These are phyloP conservation scores for Actinia equina DNA, from an alignment of 64 coral and sea anemone genomes.

Conservation along the genomic window DNA sequence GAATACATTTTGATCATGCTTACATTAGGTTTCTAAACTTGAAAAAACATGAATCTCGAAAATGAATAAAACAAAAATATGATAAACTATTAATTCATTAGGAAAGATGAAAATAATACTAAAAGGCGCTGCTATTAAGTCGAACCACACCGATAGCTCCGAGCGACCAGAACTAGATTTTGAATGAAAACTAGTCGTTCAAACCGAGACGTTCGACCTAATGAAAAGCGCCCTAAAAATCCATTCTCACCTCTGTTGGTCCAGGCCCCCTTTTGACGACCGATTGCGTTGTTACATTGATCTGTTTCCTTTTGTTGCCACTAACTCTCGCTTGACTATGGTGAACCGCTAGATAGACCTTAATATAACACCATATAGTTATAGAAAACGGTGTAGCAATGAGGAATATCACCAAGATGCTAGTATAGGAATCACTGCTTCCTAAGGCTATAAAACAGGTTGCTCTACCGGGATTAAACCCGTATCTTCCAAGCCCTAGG, in stretches of 20 bases:
- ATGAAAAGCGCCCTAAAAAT: too few relatives aligned
- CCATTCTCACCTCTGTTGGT: conserved; percentile 46
- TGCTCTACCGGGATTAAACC: conserved; percentile 59
- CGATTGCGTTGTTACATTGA: not conserved
- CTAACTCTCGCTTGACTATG: conserved; percentile 44
- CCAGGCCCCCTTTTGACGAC: conserved; percentile 6
- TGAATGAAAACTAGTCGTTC: too few relatives aligned
- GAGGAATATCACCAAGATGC: conserved; percentile 49
- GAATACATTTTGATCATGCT: too few relatives aligned
- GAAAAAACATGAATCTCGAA: too few relatives aligned
- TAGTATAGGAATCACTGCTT: conserved; percentile 71
- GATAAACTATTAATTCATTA: too few relatives aligned
- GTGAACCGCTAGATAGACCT: conserved; percentile 54
- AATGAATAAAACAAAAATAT: too few relatives aligned
- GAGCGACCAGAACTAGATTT: too few relatives aligned
- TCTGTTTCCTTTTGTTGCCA: not conserved
- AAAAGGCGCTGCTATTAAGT: too few relatives aligned
- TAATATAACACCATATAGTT: conserved; percentile 68
- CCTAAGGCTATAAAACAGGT: conserved; percentile 75
- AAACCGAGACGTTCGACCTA: too few relatives aligned
- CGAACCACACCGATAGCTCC: too few relatives aligned
- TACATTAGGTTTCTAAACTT: too few relatives aligned
- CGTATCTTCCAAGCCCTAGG: conserved; percentile 70
- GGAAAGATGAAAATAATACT: not conserved
- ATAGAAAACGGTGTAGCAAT: conserved; percentile 70